These are phyloP conservation scores for Andrena hattorfiana DNA, from an alignment of 2,888 invertebrate species.

Conservation along the genomic window DNA sequence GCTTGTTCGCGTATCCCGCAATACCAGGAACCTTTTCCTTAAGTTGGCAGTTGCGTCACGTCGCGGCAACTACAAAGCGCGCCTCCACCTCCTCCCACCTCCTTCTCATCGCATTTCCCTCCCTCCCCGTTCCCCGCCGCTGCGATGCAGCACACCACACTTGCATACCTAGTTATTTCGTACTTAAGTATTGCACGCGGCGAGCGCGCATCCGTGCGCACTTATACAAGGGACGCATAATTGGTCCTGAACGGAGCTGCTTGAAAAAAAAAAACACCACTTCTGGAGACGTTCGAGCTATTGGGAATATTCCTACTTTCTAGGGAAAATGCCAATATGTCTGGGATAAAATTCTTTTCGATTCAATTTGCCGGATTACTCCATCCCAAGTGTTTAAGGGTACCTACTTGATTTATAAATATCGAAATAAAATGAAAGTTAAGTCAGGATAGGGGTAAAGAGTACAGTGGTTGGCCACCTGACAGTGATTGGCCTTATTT, in stretches of 20 bases:
- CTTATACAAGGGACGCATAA: conserved; percentile 14
- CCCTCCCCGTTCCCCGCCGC: conserved; percentile 25
- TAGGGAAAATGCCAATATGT: neutral
- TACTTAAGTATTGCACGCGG: conserved; percentile 73
- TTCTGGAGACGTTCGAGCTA: neutral
- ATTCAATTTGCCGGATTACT: too few species aligned
- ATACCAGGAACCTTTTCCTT: conserved; percentile 82
- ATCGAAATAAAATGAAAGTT: too few species aligned
- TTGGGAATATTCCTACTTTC: neutral
- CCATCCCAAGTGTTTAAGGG: too few species aligned
- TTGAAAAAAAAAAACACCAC: neutral
- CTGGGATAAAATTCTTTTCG: too few species aligned
- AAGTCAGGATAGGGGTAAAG: too few species aligned
- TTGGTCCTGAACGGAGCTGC: conserved; percentile 5
- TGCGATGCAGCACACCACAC: conserved; percentile 72
- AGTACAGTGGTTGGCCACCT: too few species aligned
- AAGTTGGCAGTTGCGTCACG: conserved; percentile 84
- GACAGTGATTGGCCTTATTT: too few species aligned
- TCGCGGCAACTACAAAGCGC: conserved; percentile 84
- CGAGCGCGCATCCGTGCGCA: conserved; percentile 43
- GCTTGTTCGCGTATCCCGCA: conserved; percentile 64
- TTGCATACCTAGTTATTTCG: conserved; percentile 78
- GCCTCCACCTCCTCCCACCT: conserved; percentile 45
- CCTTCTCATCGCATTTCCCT: conserved; percentile 27
- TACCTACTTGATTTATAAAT: too few species aligned